phyloP scores from a whole-genome alignment of 2,797 vertebrate species.

The Rhinoraja longicauda region DNA sequence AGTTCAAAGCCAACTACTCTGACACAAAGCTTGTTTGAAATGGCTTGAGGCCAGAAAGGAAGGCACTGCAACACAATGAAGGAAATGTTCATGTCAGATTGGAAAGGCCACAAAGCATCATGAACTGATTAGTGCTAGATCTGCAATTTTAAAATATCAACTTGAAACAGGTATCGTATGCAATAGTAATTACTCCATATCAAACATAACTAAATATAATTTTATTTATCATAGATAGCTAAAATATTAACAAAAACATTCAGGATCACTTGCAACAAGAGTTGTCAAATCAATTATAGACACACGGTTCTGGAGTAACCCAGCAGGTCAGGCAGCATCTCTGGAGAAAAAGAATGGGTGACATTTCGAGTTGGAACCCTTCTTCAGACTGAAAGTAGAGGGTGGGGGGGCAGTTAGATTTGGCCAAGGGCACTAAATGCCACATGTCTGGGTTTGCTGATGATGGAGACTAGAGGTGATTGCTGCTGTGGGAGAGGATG shows the following conservation, averaged over 20 bases:
- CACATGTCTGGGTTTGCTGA: too few species aligned
- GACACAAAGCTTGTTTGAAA: constrained; percentile 74
- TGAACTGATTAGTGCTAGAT: background rate
- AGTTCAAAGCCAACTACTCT: constrained; percentile 72
- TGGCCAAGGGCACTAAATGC: too few species aligned
- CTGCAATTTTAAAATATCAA: background rate
- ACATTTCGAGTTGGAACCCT: too few species aligned
- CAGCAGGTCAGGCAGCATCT: too few species aligned
- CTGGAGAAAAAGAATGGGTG: too few species aligned
- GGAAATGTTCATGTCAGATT: background rate
- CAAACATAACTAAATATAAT: background rate
- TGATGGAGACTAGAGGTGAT: too few species aligned
- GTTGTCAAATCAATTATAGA: too few species aligned
- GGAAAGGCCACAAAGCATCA: background rate
- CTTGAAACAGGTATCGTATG: background rate
- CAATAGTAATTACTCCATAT: background rate
- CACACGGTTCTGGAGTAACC: too few species aligned
- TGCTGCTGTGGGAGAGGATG: too few species aligned
- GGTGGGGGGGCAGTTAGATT: too few species aligned
- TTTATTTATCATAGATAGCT: background rate
- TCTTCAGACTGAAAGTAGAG: too few species aligned
- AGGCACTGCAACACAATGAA: constrained; percentile 66
- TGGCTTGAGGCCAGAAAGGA: constrained; percentile 86
- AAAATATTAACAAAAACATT: background rate
- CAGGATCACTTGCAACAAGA: background rate